Evolutionary conservation across 2,797 vertebrate genomes (phyloP), one percentile per base, ranked within the genome.

Genomic region (Staurois parvus): DNA sequence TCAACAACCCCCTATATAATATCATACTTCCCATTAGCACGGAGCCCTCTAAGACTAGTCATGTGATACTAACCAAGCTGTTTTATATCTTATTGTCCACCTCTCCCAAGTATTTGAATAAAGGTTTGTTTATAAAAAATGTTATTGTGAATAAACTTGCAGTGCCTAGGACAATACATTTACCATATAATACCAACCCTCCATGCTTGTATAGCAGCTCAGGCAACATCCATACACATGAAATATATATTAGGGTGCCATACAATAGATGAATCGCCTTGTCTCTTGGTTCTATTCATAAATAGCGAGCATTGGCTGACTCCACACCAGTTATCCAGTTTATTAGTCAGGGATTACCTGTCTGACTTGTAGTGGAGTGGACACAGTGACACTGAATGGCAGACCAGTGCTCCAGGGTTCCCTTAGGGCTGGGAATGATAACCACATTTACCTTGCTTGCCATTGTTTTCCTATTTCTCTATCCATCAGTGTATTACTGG

Each of bases 321-420:
- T 37, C 29, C 66, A 79, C 67, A 45, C 30, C 26, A 45, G 64
- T 24, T 28, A 52, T 37, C 15, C 4, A 56, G 48, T 24, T n/a
- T 70, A 45, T 32, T 80, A 70, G 67, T 69, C 67, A 56, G 42
- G 6, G 48, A 68, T 79, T 69, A 79, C 66, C 30, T 37, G 30
- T 52, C 45, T 56, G 68, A 81, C 45, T 24, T 40, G 52, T 42
- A 72, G 56, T 73, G 79, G 79, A 64, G 45, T 9, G 40, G 79
- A 72, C 79, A 70, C n/a, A 29, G 79, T 73, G 79, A 73, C 69
- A 73, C 69, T 81, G 68, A 81, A 73, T 81, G 79, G 79, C 69
- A 72, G 69, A 64, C 69, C 62, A 32, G 34, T 13, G 52, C 79
- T 81, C 15, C 26, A 62, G 69, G 79, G 32, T 64, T 40, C 79